Evolutionary conservation across 2,113 vertebrate species (phyloP).

Genomic region (Aphelocoma coerulescens): DNA sequence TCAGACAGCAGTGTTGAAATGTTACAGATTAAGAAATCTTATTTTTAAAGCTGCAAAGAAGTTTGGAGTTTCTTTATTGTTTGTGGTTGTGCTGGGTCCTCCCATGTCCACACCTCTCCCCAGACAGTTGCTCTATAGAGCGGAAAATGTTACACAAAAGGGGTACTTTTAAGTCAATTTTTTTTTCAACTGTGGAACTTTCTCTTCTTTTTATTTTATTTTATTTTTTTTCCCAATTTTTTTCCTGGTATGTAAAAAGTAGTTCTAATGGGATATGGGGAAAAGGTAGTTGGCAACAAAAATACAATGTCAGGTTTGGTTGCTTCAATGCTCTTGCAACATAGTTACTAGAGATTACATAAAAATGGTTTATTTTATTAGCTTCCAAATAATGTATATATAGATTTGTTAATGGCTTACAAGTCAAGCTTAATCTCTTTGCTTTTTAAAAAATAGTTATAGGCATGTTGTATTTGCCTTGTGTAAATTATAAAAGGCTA

Average conservation of each 20-base stretch:
- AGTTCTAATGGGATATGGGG: slow-evolving; percentile 16
- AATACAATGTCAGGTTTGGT: slow-evolving; percentile 32
- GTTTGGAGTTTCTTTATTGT: background rate
- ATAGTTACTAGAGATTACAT: slow-evolving; percentile 55
- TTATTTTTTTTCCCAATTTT: background rate
- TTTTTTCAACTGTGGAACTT: background rate
- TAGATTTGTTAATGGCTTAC: slow-evolving; percentile 66
- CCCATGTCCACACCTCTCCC: background rate
- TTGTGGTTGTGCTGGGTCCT: background rate
- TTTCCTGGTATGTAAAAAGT: background rate
- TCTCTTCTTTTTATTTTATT: background rate
- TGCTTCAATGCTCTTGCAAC: slow-evolving; percentile 60
- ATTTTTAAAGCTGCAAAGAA: background rate
- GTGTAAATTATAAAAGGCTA: slow-evolving; percentile 77
- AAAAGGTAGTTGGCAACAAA: slow-evolving; percentile 34
- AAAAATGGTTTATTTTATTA: slow-evolving; percentile 66
- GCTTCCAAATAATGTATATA: slow-evolving; percentile 59
- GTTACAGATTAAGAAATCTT: background rate
- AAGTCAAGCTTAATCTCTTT: slow-evolving; percentile 65
- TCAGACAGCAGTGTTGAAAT: slow-evolving; percentile 32
- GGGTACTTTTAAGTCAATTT: background rate
- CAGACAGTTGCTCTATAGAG: slow-evolving; percentile 9
- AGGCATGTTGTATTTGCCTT: slow-evolving; percentile 78
- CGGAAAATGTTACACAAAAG: slow-evolving; percentile 19
- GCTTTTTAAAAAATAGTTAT: slow-evolving; percentile 71